Percentiles rank a stretch among this genome's conserved stretches.
Conservation (phyloP, 2,797 vertebrate species). For the Loriculus beryllinus region DNA sequence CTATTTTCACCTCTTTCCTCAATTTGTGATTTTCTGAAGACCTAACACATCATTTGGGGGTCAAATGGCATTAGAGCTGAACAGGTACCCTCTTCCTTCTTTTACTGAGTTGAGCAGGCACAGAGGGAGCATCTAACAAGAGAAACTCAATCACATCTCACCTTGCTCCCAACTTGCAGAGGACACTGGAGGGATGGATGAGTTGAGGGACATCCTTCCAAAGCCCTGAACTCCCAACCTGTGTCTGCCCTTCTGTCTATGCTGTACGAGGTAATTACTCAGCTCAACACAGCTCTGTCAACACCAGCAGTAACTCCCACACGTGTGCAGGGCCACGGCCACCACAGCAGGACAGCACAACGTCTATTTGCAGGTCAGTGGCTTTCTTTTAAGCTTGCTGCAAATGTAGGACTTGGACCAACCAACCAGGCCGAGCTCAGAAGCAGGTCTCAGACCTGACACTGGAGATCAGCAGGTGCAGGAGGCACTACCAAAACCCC, state of each 20-base stretch:
- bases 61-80: background rate
- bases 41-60: background rate
- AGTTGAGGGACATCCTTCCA: background rate
- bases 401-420: background rate
- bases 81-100: background rate
- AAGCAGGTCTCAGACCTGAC: background rate
- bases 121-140: background rate
- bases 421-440: background rate
- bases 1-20: background rate
- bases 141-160: background rate
- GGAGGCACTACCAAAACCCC: background rate
- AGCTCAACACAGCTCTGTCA: background rate
- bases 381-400: background rate
- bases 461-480: background rate
- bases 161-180: background rate
- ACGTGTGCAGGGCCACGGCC: fast-evolving
- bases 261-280: background rate
- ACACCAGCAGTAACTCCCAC: background rate
- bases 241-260: background rate
- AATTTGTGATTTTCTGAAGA: background rate
- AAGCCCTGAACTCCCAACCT: background rate
- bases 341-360: fast-evolving
- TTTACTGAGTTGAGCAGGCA: background rate
- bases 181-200: background rate
- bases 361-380: background rate